Evolutionary conservation across 2,888 invertebrate genomes (phyloP).

Genomic region (Celastrina argiolus): DNA sequence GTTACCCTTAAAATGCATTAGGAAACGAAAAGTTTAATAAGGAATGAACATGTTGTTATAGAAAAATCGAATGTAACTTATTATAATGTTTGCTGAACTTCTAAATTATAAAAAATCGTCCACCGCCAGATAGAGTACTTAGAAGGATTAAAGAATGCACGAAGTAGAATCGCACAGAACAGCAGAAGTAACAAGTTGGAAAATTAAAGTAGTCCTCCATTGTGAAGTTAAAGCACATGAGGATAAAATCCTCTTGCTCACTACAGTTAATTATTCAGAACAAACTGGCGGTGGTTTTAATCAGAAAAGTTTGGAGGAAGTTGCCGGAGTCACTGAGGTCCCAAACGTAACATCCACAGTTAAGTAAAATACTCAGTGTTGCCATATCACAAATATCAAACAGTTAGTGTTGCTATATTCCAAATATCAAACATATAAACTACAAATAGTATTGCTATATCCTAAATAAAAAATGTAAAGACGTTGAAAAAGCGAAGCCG

Average conservation of each 20-base stretch:
- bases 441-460: too few species aligned
- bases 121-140: too few species aligned
- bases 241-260: slow-evolving; percentile 23
- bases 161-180: too few species aligned
- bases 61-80: too few species aligned
- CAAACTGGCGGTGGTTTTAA: slow-evolving; percentile 39
- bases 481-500: too few species aligned
- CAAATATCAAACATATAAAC: background rate
- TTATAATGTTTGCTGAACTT: too few species aligned
- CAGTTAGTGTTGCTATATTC: background rate
- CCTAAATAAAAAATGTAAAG: too few species aligned
- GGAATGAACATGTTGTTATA: too few species aligned
- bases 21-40: too few species aligned
- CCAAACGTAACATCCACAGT: slow-evolving; percentile 31
- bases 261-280: slow-evolving; percentile 39
- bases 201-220: slow-evolving; percentile 16
- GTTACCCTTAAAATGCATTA: too few species aligned
- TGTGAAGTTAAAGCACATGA: slow-evolving; percentile 21
- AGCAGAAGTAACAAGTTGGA: background rate
- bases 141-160: too few species aligned
- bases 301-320: slow-evolving; percentile 40
- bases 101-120: too few species aligned
- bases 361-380: slow-evolving; percentile 10
- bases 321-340: slow-evolving; percentile 32
- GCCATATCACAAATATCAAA: background rate